Base-by-base conservation (phyloP, 2,113 vertebrate species). In the Oncorhynchus kisutch region DNA sequence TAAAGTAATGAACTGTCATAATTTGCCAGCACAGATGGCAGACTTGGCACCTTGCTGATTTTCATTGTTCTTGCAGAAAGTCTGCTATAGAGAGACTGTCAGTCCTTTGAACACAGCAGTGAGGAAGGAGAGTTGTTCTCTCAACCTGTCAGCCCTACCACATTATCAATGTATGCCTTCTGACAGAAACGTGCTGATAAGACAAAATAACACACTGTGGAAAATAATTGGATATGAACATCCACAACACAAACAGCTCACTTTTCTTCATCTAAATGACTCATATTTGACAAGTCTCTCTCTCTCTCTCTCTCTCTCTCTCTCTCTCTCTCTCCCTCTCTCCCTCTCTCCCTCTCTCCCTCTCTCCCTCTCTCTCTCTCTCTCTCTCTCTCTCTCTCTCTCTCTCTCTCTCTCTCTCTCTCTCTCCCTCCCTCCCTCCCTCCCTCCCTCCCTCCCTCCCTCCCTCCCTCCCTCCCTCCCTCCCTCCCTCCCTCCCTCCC, bases 21-120 rank as follows among this genome's bases (percentile, higher is more conserved):
- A 84, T 82, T 84, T 81, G 68, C 59, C n/a, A 31, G 68, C 74
- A 71, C 78, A 82, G 82, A 78, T 82, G 82, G 78, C 54, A 80
- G 69, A 51, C 34, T 18, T 54, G 71, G 64, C 77, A 68, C 45
- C 77, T 71, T 62, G 70, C 68, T 83, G 77, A 68, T 83, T 74
- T 78, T 74, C 72, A 74, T 66, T 86, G 78, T 81, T 81, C 51
- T 70, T 45, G 64, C 54, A 70, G 64, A 72, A 76, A 78, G 25
- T 71, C 29, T 12, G n/a, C 67, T 59, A 66, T 39, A 78, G 74
- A 80, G 72, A 73, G 22, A 73, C 62, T 70, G 76, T 76, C 74
- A 81, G 67, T 72, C 22, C 49, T 79, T 67, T 81, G 68, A 74
- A 86, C 81, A 73, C 67, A 77, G 18, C 31, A 34, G 54, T 27